Evolutionary conservation across 2,888 invertebrate species (phyloP), one percentile per base, ranked within the genome.

Genomic region (Protonemura montana): DNA sequence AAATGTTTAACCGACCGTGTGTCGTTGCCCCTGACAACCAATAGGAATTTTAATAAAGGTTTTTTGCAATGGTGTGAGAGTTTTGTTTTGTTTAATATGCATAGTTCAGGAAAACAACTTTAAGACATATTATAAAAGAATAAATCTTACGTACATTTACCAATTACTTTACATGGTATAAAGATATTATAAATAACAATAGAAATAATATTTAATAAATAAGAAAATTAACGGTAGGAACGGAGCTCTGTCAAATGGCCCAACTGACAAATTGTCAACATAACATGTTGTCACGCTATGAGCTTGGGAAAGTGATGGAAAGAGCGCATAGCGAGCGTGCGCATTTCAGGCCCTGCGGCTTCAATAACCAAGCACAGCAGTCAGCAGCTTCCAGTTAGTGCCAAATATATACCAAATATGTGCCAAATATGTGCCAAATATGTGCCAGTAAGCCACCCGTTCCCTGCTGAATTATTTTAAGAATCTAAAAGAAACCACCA

Each of bases 121-220:
- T 10, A 10, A 10, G 59, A 13, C 59, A 59, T 59, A 59, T 16
- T 59, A 59, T 13, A 59, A 59, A 21, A 13, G 21, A 13, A 13
- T 16, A 59, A 13, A 13, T 10, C 21, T 7, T 59, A 21, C 16
- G 21, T 59, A 7, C 59, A 59, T 59, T 59, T 59, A 59, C 59
- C 7, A 7, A 59, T 59, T 10, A 59, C 13, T 59, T 59, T 59
- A 59, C 59, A 59, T 59, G 59, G 13, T 59, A 59, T 59, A 7
- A 16, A 59, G 59, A 21, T 59, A 59, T 59, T 59, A 59, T 59
- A 59, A 59, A 59, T 59, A 59, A 59, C 59, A 59, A 59, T 59
- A 59, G 59, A 59, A 59, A 59, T 59, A 59, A 59, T 59, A 59
- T 59, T 59, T 59, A 59, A 59, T 59, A 59, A 59, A 59, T 59